These are phyloP conservation scores for Dendrocincla tyrannina DNA, from an alignment of 2,797 vertebrate species.

Conservation along the genomic window DNA sequence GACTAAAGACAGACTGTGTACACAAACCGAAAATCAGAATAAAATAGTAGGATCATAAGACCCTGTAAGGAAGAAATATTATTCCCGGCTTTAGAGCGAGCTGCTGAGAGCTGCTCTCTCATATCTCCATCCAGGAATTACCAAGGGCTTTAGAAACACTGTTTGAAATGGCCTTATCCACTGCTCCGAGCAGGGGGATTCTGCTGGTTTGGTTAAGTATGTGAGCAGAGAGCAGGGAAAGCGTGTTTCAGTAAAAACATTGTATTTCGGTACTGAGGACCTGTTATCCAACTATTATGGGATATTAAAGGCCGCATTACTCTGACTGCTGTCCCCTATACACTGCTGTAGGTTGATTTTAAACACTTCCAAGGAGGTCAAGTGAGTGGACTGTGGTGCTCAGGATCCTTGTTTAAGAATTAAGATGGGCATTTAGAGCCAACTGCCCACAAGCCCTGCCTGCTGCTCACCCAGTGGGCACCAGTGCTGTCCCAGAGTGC, in stretches of 20 bases:
- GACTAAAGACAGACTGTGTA: neutral
- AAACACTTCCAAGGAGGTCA: neutral
- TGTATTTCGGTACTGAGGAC: neutral
- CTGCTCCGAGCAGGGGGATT: neutral
- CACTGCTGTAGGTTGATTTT: neutral
- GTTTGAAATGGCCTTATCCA: neutral
- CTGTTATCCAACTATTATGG: neutral
- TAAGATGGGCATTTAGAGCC: neutral
- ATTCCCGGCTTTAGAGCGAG: neutral
- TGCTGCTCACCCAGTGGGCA: neutral
- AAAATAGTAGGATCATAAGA: neutral
- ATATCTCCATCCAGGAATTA: neutral
- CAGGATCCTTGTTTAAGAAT: neutral
- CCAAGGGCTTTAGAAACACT: neutral
- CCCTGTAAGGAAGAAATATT: neutral
- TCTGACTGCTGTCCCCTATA: neutral
- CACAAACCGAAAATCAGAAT: neutral
- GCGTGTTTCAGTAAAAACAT: neutral
- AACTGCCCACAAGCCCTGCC: neutral
- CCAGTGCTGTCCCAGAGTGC: neutral
- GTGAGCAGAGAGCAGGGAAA: neutral
- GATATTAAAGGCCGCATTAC: neutral
- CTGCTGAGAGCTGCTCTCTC: neutral
- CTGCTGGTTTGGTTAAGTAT: neutral
- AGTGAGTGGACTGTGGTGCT: accelerated